Base-by-base conservation (phyloP, 1,140 invertebrate genomes). In the Daktulosphaira vitifoliae region DNA sequence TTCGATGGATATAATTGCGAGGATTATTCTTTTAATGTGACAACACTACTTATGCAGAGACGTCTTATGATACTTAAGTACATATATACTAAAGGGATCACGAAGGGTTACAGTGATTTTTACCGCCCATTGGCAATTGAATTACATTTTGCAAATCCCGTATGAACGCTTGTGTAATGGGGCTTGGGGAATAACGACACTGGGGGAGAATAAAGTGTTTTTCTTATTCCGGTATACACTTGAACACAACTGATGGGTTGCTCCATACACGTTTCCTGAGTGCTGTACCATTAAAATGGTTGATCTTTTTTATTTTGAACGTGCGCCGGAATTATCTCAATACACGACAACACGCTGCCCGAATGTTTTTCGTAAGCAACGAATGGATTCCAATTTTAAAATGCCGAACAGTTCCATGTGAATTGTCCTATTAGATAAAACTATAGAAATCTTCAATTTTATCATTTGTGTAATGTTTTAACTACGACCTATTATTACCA, bases 41-140 rank as follows among this genome's bases (percentile, higher is more conserved):
- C 11, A 33, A 33, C 5, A 33, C 5, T 5, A 33, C 29, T 33
- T 5, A 11, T 33, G 5, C 29, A 11, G 29, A 11, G 29, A 33
- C 29, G 29, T 33, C 5, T 33, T 11, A 11, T 33, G 29, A 6
- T 33, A n/a, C n/a, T 33, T 33, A 33, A 33, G 29, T 33, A 33
- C 29, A 33, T 11, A 33, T 33, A 33, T 11, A 33, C 29, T 11
- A 33, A 33, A 33, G 29, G 29, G 29, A 33, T 33, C 5, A 33
- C 29, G 29, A 33, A 33, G 29, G 29, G 29, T 33, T 33, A 42
- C 11, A 6, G 44, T 22, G 16, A 16, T 62, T 48, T 46, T 62
- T 22, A 46, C 56, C 56, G 44, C 56, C 56, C 56, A 62, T 62
- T 62, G 56, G 56, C 56, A 62, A 62, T 62, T 62, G 56, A 62